Percentiles rank a stretch among this genome's conserved stretches.
phyloP scores from a whole-genome alignment of 2,888 invertebrate species.

The Stictocephala bisonia region DNA sequence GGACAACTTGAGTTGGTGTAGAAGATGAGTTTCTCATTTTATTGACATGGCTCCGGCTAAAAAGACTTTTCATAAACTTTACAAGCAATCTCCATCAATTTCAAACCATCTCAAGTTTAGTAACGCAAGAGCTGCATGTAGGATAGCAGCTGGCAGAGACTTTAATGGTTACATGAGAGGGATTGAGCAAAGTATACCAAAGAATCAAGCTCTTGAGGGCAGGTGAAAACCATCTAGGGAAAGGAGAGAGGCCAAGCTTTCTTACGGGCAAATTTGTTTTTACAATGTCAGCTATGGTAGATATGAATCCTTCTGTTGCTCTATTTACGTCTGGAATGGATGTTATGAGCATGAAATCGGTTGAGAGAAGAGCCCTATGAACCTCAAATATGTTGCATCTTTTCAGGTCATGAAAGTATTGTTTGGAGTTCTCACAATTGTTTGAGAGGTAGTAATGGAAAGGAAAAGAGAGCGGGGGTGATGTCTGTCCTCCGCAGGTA shows the following conservation, averaged over 20 bases:
- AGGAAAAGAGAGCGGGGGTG: background rate
- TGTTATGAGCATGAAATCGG: background rate
- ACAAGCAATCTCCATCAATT: too few relatives aligned
- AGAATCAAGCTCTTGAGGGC: background rate
- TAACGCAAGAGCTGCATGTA: too few relatives aligned
- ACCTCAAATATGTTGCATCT: background rate
- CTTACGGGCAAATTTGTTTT: background rate
- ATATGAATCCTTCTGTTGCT: background rate
- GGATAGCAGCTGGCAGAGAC: too few relatives aligned
- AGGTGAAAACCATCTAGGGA: slow-evolving; percentile 9
- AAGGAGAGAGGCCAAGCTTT: background rate
- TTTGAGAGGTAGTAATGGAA: background rate
- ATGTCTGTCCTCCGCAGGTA: slow-evolving; percentile 3
- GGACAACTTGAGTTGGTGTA: background rate
- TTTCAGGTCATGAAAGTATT: background rate
- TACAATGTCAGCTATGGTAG: background rate
- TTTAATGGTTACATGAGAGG: too few relatives aligned
- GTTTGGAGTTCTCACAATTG: background rate
- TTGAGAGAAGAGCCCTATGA: background rate
- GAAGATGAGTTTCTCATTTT: background rate
- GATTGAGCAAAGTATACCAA: background rate
- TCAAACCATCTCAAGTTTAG: too few relatives aligned
- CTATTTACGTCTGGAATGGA: too few relatives aligned
- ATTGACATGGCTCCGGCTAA: slow-evolving; percentile 5
- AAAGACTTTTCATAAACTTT: too few relatives aligned